Conservation (phyloP, 2,113 vertebrate genomes). For the Aramus guarauna region DNA sequence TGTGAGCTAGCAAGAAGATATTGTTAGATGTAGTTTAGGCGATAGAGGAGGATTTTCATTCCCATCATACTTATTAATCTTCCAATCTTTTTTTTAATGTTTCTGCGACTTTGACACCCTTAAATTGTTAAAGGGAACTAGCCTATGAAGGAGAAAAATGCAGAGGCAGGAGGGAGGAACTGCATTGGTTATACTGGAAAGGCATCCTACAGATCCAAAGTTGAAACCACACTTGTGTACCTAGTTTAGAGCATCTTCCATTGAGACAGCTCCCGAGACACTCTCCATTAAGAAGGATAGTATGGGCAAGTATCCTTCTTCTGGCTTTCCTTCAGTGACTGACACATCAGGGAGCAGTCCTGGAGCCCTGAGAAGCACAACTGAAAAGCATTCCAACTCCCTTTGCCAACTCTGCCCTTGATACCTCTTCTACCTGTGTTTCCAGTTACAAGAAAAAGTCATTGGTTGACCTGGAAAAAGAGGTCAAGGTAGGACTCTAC, state of each 20-base stretch:
- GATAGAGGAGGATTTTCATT: background rate
- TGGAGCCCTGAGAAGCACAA: background rate
- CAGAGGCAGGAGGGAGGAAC: background rate
- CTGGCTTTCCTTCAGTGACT: background rate
- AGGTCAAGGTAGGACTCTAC: background rate
- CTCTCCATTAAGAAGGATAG: background rate
- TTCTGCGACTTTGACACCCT: background rate
- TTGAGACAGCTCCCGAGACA: background rate
- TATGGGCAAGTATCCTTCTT: background rate
- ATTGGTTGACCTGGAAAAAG: background rate
- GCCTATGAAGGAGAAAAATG: background rate
- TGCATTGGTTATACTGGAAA: background rate
- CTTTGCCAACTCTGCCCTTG: background rate
- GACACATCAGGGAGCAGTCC: background rate
- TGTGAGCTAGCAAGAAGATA: background rate
- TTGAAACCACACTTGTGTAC: background rate
- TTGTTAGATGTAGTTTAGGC: background rate
- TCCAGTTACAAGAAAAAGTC: background rate
- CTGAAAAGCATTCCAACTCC: background rate
- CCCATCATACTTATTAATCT: background rate
- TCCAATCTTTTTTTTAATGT: background rate
- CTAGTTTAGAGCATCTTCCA: background rate
- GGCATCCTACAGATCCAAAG: background rate
- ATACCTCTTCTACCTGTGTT: background rate
- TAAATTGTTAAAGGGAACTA: background rate